Evolutionary conservation across 2,113 vertebrate genomes (phyloP).

Genomic region (Halcyon malimbica): DNA sequence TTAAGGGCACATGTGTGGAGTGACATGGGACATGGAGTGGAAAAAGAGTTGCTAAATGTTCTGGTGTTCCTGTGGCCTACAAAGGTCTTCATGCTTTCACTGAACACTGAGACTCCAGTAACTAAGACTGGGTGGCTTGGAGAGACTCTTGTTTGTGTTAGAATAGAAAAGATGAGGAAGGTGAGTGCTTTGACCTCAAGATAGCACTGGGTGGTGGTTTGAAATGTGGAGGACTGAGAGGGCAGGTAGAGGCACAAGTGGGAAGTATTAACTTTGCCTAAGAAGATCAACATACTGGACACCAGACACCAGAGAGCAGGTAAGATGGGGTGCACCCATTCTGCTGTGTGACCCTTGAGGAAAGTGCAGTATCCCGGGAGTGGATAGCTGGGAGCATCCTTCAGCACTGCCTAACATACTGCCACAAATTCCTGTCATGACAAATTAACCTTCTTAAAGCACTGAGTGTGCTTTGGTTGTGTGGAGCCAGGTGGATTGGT

Average conservation of each 20-base stretch:
- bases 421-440: not conserved
- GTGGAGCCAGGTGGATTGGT: not conserved
- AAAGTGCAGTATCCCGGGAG: not conserved
- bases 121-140: not conserved
- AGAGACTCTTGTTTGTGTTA: not conserved
- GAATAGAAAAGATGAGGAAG: not conserved
- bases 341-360: not conserved
- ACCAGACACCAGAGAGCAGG: not conserved
- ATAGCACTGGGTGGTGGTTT: not conserved
- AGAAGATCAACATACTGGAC: not conserved
- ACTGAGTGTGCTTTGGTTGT: not conserved
- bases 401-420: not conserved
- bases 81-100: not conserved
- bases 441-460: not conserved
- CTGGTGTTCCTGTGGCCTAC: not conserved
- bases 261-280: not conserved
- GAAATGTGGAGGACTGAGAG: not conserved
- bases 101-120: not conserved
- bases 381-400: not conserved
- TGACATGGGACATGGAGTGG: not conserved
- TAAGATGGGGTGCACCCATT: not conserved
- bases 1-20: not conserved
- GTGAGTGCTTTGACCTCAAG: not conserved
- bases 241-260: not conserved
- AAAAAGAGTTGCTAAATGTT: not conserved